A percentile compares a stretch with the other conserved stretches of the same genome.
These are phyloP conservation scores for Pandemis heparana DNA, from an alignment of 2,888 invertebrate genomes.

Conservation along the genomic window DNA sequence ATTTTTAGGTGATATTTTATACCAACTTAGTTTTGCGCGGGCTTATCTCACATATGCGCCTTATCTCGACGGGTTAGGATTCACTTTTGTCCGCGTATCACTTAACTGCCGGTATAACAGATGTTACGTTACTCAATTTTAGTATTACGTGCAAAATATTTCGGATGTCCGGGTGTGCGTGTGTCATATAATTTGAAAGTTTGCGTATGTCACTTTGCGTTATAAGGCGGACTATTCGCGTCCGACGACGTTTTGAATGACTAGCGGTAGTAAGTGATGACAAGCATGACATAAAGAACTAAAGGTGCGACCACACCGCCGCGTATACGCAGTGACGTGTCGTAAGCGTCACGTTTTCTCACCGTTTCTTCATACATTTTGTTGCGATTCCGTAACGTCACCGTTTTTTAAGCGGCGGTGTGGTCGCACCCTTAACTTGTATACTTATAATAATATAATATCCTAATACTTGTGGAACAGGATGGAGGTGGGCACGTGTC, in stretches of 20 bases:
- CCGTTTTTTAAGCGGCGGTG: no score
- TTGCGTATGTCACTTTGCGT: constrained; percentile 35
- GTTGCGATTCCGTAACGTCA: no score
- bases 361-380: no score
- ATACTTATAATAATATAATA: not conserved
- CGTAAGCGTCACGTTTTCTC: no score
- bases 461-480: no score
- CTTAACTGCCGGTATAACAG: not conserved
- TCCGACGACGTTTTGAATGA: constrained; percentile 20
- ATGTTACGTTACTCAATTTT: constrained; percentile 33
- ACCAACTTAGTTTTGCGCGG: constrained; percentile 1
- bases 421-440: no score
- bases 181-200: constrained; percentile 38
- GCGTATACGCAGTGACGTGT: no score
- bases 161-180: constrained; percentile 39
- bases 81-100: not conserved
- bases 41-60: not conserved
- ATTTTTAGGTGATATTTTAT: constrained; percentile 19
- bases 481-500: no score
- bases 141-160: constrained; percentile 41
- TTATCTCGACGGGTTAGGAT: not conserved
- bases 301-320: no score
- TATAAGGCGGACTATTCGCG: constrained; percentile 32
- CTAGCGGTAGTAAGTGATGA: constrained; percentile 5
- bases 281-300: constrained; percentile 17